Percentiles rank a stretch among this genome's conserved stretches.
Conservation (phyloP, 2,113 vertebrate species). For the Vidua chalybeata region DNA sequence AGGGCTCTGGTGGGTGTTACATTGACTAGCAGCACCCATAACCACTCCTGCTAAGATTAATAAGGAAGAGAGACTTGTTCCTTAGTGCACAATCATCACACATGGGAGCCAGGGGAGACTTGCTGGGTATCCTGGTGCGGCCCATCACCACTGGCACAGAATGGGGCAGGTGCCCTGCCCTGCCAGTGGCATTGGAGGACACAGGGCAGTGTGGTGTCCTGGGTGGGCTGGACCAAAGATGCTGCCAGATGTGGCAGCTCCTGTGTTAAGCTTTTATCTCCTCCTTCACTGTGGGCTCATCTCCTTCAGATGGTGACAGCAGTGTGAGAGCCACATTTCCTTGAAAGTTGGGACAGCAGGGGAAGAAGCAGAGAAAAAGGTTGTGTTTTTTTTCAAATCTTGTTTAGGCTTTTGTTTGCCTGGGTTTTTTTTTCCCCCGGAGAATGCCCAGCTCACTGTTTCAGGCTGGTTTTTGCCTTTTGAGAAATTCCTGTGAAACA, state of each 20-base stretch:
- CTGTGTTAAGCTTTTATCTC: not conserved
- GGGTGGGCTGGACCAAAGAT: not conserved
- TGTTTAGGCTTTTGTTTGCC: conserved; percentile 13
- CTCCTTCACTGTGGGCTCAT: not conserved
- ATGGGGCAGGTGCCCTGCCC: not conserved
- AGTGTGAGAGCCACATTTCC: not conserved
- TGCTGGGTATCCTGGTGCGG: not conserved
- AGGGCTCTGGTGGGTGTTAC: not conserved
- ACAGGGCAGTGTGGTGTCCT: not conserved
- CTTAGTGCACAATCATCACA: not conserved
- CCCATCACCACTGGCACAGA: not conserved
- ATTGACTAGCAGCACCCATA: not conserved
- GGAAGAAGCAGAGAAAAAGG: not conserved
- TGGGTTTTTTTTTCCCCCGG: not conserved
- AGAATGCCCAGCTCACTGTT: conserved; percentile 17
- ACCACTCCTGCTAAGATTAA: not conserved
- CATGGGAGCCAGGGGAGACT: not conserved
- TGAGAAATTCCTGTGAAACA: not conserved
- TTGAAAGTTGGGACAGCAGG: conserved; percentile 8
- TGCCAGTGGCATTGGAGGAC: accelerated
- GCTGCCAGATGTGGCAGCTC: not conserved
- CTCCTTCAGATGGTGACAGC: not conserved
- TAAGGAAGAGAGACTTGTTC: not conserved
- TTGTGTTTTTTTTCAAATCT: not conserved
- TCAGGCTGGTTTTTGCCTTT: not conserved